A percentile compares a stretch with the other conserved stretches of the same genome.
These are phyloP conservation scores for Mus spicilegus DNA, from an alignment of 2,113 vertebrate species.

Conservation along the genomic window DNA sequence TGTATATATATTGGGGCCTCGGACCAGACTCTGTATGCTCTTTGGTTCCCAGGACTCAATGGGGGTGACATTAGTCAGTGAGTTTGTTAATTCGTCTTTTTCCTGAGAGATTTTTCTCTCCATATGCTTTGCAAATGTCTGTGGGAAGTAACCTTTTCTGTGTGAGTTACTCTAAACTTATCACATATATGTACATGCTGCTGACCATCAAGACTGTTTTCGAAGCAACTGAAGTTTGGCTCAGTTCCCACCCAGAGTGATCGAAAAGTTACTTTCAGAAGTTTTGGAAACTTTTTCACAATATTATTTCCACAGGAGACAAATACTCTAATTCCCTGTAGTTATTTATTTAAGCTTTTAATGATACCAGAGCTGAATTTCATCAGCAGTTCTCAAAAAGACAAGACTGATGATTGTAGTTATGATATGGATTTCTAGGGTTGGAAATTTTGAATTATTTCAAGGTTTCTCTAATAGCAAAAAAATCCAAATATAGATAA, in stretches of 20 bases:
- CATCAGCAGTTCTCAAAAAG: slow-evolving; percentile 4
- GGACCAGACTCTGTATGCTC: too few relatives aligned
- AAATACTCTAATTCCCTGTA: slow-evolving; percentile 38
- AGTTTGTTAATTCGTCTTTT: not conserved
- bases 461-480: not conserved
- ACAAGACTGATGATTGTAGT: not conserved
- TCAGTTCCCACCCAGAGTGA: not conserved
- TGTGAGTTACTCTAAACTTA: not conserved
- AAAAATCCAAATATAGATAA: not conserved
- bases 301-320: slow-evolving; percentile 2
- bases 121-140: not conserved
- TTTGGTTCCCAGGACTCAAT: too few relatives aligned
- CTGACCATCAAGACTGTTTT: not conserved
- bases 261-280: slow-evolving; percentile 45
- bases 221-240: not conserved
- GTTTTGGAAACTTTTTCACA: not conserved
- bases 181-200: not conserved
- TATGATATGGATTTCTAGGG: not conserved
- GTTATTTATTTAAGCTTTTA: slow-evolving; percentile 28
- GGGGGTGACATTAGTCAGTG: not conserved
- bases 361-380: slow-evolving; percentile 22
- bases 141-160: not conserved
- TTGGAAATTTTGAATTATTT: slow-evolving; percentile 42
- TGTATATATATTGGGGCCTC: too few relatives aligned
- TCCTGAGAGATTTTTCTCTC: not conserved